Evolutionary conservation across 2,888 invertebrate genomes (phyloP), one percentile per base, ranked within the genome.

Genomic region (Caradrina kadenii): DNA sequence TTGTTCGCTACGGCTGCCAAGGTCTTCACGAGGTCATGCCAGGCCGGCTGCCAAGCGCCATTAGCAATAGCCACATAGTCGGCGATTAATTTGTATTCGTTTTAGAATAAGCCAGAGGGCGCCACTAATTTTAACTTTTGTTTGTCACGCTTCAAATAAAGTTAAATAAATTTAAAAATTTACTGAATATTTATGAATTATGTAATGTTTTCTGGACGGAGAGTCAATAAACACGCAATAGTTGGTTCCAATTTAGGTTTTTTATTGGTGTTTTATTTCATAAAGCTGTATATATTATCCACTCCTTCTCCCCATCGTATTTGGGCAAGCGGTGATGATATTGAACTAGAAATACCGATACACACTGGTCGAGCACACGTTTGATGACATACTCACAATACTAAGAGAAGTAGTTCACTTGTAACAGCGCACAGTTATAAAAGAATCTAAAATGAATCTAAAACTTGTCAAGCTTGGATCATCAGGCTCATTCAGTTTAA

Each of bases 181-280:
- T 80, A 81, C 87, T 82, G 81, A 76, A 87, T 93, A 90, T 93
- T 92, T 92, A 94, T 92, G 90, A 86, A 84, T 89, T 89, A 91
- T 92, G 92, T 94, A 93, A 93, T 90, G 91, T 93, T 94, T 93
- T 93, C 91, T 93, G 93, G 94, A 95, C 94, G 92, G 90, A 89
- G 88, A 93, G 95, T 96, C 96, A 96, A 95, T 96, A 96, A 96
- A 96, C 95, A 95, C 93, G 95, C 96, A 95, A 96, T 96, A 96
- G 96, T 95, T 94, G 93, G 93, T 96, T 96, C 94, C 93, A 94
- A 93, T 92, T 92, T 93, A 92, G 90, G 91, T 88, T 86, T 86
- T 78, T 74, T 66, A 82, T 56, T 73, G 19, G 79, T 80, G 83
- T 86, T 86, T 85, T 65, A 83, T 85, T 85, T 80, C 31, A 48